Percentiles rank a stretch among this genome's conserved stretches.
Evolutionary conservation across 2,113 vertebrate genomes (phyloP).

Genomic region (Sus scrofa): DNA sequence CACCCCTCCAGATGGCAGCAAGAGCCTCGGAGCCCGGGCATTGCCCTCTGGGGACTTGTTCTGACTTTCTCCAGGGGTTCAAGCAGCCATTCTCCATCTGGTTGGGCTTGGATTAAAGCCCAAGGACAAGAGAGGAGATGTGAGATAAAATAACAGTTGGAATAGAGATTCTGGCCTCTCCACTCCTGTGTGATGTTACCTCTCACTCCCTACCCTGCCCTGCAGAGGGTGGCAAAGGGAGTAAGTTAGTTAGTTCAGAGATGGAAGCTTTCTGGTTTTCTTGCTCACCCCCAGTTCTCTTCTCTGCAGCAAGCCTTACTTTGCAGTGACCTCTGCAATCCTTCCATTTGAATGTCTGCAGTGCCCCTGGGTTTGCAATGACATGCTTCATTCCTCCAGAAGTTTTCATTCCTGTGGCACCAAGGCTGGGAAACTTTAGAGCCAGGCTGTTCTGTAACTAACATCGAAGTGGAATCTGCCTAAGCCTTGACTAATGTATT

Average conservation of each 20-base stretch:
- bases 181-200: too few species aligned
- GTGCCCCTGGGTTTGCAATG: background rate
- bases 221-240: constrained; percentile 61
- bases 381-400: background rate
- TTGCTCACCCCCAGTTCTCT: background rate
- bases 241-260: constrained; percentile 45
- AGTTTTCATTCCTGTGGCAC: background rate
- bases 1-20: background rate
- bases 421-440: too few species aligned
- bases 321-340: constrained; percentile 21
- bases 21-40: background rate
- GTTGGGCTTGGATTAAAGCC: background rate
- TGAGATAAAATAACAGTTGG: constrained; percentile 50
- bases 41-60: background rate
- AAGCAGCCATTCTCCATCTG: constrained; percentile 23
- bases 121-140: constrained; percentile 59
- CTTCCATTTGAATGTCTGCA: constrained; percentile 47
- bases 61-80: background rate
- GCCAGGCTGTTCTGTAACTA: too few species aligned
- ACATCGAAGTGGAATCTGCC: too few species aligned
- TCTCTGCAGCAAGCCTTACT: background rate
- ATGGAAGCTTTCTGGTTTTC: background rate
- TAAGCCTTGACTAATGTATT: too few species aligned
- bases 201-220: constrained; percentile 65
- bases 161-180: constrained; percentile 28